These are phyloP conservation scores for Hypomesus transpacificus DNA, from an alignment of 2,113 vertebrate genomes.

Conservation along the genomic window DNA sequence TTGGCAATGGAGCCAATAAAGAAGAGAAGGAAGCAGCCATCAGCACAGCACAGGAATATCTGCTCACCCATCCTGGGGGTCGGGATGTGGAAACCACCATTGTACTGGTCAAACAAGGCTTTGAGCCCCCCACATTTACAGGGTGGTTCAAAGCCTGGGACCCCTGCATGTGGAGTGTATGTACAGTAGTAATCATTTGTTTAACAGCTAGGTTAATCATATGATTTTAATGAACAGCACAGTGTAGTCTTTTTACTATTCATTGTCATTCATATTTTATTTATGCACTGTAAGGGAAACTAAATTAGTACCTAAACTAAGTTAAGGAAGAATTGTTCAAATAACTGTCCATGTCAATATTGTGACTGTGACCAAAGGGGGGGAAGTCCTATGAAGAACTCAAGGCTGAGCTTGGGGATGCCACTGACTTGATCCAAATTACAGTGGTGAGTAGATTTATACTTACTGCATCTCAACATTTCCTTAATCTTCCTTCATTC, in stretches of 20 bases:
- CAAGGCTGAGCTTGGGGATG: constrained; percentile 72
- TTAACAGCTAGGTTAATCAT: no score
- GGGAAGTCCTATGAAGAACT: constrained; percentile 79
- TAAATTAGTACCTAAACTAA: no score
- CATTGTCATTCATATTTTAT: no score
- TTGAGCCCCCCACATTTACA: constrained; percentile 84
- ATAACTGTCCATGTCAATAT: constrained; percentile 12
- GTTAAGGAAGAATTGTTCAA: neutral
- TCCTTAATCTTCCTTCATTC: no score
- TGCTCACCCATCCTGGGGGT: constrained; percentile 79
- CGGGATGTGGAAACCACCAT: constrained; percentile 79
- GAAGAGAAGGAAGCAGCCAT: constrained; percentile 75
- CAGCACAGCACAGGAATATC: constrained; percentile 73
- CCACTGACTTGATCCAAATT: constrained; percentile 72
- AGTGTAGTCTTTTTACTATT: no score
- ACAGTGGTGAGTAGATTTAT: constrained; percentile 76
- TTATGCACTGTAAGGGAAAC: no score
- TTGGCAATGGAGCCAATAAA: constrained; percentile 78
- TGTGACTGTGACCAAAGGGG: constrained; percentile 65
- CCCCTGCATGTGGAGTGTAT: constrained; percentile 87
- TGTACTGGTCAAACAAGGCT: constrained; percentile 80
- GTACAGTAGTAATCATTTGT: constrained; percentile 23
- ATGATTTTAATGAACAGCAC: no score
- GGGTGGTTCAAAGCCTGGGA: constrained; percentile 93
- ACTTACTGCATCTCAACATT: no score